These are phyloP conservation scores for Meleagris gallopavo DNA, from an alignment of 2,113 vertebrate species.

Conservation along the genomic window DNA sequence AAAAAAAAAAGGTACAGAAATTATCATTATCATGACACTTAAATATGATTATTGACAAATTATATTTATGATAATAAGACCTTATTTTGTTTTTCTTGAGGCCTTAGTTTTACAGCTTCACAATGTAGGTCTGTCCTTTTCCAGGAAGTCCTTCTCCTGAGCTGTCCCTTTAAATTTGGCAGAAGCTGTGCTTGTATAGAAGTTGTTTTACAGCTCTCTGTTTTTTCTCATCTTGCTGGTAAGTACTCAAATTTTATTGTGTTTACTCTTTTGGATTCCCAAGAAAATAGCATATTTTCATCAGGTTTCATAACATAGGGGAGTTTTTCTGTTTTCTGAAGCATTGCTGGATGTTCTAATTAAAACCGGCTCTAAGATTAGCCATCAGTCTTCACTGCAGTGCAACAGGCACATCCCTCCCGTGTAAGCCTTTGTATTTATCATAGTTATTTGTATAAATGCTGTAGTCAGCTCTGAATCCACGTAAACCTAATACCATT, in stretches of 20 bases:
- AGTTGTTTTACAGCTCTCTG: background rate
- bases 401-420: background rate
- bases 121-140: background rate
- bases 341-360: background rate
- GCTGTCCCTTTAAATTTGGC: background rate
- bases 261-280: slow-evolving; percentile 16
- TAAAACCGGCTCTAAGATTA: background rate
- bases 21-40: background rate
- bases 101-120: background rate
- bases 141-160: slow-evolving; percentile 14
- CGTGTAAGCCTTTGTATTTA: background rate
- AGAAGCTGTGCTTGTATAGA: background rate
- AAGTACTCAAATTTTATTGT: slow-evolving; percentile 19
- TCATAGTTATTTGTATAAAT: slow-evolving; percentile 20
- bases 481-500: background rate
- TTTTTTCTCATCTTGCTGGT: background rate
- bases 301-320: background rate
- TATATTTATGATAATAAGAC: background rate
- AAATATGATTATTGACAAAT: background rate
- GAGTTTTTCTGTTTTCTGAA: background rate
- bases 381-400: background rate
- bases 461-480: slow-evolving; percentile 11
- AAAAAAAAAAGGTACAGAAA: background rate
- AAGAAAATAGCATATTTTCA: slow-evolving; percentile 1
- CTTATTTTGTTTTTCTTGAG: background rate